Evolutionary conservation across 2,797 vertebrate species (phyloP).

Genomic region (Diplodus puntazzo): DNA sequence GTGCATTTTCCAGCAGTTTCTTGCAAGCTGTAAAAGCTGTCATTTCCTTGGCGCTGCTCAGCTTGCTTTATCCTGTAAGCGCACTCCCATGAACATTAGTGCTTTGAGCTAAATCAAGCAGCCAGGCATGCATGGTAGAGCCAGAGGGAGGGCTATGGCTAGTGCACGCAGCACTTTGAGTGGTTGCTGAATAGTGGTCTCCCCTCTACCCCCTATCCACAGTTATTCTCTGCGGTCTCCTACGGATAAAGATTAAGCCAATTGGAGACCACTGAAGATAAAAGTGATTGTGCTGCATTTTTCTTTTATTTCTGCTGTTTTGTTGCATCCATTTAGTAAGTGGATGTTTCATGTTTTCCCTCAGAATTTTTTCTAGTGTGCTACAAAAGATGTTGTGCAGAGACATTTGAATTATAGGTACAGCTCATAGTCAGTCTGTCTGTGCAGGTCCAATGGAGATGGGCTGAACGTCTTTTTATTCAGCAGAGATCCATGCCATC

Average conservation of each 20-base stretch:
- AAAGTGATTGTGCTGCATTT: constrained; percentile 5
- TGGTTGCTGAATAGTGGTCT: constrained; percentile 19
- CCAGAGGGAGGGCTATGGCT: constrained; percentile 38
- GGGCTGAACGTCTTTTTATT: constrained; percentile 16
- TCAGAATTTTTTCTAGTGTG: constrained; percentile 20
- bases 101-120: constrained; percentile 66
- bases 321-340: constrained; percentile 16
- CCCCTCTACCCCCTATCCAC: neutral
- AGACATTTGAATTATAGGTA: constrained; percentile 9
- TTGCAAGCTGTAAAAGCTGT: constrained; percentile 60
- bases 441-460: constrained; percentile 5
- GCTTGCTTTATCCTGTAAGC: constrained; percentile 46
- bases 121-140: constrained; percentile 50
- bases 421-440: constrained; percentile 1
- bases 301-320: constrained; percentile 20
- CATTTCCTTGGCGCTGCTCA: constrained; percentile 56
- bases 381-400: neutral
- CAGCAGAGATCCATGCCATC: neutral
- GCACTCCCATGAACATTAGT: constrained; percentile 59
- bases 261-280: constrained; percentile 35
- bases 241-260: constrained; percentile 48
- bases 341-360: constrained; percentile 39
- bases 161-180: constrained; percentile 39
- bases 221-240: constrained; percentile 29
- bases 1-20: constrained; percentile 58